These are phyloP conservation scores for Agrochola litura DNA, from an alignment of 2,888 invertebrate genomes.

Conservation along the genomic window DNA sequence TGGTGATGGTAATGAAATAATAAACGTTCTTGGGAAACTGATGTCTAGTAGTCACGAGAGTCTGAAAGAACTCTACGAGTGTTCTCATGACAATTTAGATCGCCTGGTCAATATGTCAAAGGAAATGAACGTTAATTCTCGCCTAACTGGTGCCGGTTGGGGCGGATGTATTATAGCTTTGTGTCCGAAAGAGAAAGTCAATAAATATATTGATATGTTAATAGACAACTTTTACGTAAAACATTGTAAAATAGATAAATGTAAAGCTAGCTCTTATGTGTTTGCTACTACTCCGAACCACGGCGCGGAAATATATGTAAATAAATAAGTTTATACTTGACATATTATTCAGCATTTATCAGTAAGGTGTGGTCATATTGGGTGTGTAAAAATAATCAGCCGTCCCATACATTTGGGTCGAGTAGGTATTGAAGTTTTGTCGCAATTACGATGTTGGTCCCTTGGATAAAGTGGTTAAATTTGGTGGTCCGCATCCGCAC, in stretches of 20 bases:
- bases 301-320: slow-evolving; percentile 91
- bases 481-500: not conserved
- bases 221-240: slow-evolving; percentile 93
- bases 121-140: slow-evolving; percentile 94
- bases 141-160: slow-evolving; percentile 99
- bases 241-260: slow-evolving; percentile 87
- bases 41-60: slow-evolving; percentile 98
- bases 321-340: slow-evolving; percentile 33
- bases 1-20: slow-evolving; percentile 76
- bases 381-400: not conserved
- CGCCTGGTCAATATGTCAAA: slow-evolving; percentile 94
- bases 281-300: slow-evolving; percentile 94
- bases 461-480: not conserved
- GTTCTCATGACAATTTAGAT: slow-evolving; percentile 97
- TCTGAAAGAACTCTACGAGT: slow-evolving; percentile 96
- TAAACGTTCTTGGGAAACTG: slow-evolving; percentile 93
- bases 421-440: not conserved
- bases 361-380: not conserved
- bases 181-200: slow-evolving; percentile 92
- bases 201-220: slow-evolving; percentile 92
- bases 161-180: slow-evolving; percentile 99
- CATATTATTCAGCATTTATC: not conserved
- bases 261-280: slow-evolving; percentile 90
- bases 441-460: not conserved
- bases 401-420: not conserved